Evolutionary conservation across 2,113 vertebrate species (phyloP), one percentile per base, ranked within the genome.

Genomic region (Gymnobelideus leadbeateri): DNA sequence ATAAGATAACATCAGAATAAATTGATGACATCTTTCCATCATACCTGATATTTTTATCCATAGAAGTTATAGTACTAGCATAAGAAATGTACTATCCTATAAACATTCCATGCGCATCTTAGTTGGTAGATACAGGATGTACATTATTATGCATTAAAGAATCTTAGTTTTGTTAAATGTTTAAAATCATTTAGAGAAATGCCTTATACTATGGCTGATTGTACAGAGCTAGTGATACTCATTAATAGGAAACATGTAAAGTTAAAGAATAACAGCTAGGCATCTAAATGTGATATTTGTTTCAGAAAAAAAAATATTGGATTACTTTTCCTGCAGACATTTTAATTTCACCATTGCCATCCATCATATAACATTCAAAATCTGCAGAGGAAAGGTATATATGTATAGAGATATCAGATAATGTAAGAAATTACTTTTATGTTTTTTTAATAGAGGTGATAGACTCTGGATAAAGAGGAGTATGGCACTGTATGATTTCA

Each of bases 331-430:
- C 91, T 84, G 31, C 8, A 61, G 84, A 89, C 16, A 96, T 92
- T 61, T 55, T 50, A 19, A 4, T 11, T 90, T 53, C 68, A 37
- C 0, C 53, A 37, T 92, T 93, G 51, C 49, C 51, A 95, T 94
- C 24, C 10, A 54, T 57, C 8, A 77, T 43, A 77, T n/a, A 77
- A n/a, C 37, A 77, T 77, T 77, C 37, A 57, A 91, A 94, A 50
- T 91, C 8, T 93, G 21, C 4, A 46, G 94, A 95, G 91, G 9
- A n/a, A 89, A 95, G 5, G 8, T 0, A 54, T 0, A 8, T 49
- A 46, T 89, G 94, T 91, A 91, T 77, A 89, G 12, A 95, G 26
- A 51, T 92, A 89, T 94, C 53, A 89, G 28, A 47, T 61, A 49
- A 51, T 94, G 23, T 51, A 95, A 84, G 91, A 47, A 16, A 16